A percentile compares a stretch with the other conserved stretches of the same genome.
Conservation (phyloP, 2,113 vertebrate species). For the Prionailurus viverrinus region DNA sequence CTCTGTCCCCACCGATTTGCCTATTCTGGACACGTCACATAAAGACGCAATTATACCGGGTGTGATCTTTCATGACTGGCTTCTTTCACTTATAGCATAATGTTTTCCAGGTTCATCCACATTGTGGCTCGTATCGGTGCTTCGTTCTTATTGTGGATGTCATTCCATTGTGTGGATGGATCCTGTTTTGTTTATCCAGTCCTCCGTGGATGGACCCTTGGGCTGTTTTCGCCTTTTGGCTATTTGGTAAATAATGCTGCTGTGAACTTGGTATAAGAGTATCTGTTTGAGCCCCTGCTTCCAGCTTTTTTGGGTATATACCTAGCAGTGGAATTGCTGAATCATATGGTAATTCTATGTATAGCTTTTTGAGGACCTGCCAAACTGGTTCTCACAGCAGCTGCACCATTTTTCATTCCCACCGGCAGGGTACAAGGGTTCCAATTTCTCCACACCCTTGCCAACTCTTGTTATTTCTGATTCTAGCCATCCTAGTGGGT, state of each 20-base stretch:
- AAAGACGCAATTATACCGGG: not conserved
- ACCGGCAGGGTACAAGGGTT: not conserved
- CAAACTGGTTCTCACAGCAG: constrained; percentile 57
- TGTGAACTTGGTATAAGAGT: not conserved
- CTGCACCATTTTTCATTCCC: constrained; percentile 46
- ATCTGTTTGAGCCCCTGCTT: not conserved
- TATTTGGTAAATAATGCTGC: not conserved
- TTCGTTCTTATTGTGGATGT: not conserved
- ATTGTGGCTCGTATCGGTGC: not conserved
- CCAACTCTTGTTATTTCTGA: constrained; percentile 65
- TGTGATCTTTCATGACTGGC: not conserved
- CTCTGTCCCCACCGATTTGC: not conserved
- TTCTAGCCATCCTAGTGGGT: not conserved
- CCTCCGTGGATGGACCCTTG: not conserved
- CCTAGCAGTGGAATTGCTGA: constrained; percentile 34
- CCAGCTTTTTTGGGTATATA: not conserved
- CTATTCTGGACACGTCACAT: not conserved
- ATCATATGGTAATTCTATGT: constrained; percentile 64
- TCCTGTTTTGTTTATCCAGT: not conserved
- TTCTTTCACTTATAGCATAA: not conserved
- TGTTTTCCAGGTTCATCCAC: not conserved
- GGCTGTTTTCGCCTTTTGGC: not conserved
- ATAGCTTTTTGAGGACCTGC: constrained; percentile 57
- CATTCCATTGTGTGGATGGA: not conserved
- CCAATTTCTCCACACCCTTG: constrained; percentile 43